A percentile compares a stretch with the other conserved stretches of the same genome.
phyloP scores from a whole-genome alignment of 2,888 invertebrate genomes.

The Junonia oenone region DNA sequence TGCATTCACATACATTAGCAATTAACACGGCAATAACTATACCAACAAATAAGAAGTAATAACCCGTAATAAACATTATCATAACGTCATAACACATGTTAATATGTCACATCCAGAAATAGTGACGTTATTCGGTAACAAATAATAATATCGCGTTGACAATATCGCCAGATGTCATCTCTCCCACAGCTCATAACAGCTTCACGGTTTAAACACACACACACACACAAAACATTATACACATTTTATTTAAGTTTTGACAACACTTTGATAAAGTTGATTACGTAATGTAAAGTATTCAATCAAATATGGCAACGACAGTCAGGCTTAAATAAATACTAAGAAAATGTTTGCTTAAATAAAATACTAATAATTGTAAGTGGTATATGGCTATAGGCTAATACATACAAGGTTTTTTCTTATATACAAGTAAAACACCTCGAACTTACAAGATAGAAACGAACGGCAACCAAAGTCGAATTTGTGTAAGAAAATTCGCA shows the following conservation, averaged over 20 bases:
- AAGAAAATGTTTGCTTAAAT: too few species aligned
- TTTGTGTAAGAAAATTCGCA: too few species aligned
- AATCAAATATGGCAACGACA: too few species aligned
- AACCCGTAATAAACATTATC: background rate
- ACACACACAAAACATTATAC: background rate
- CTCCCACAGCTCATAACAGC: constrained; percentile 39
- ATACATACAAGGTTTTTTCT: background rate
- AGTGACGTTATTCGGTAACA: constrained; percentile 36
- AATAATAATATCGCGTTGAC: constrained; percentile 37
- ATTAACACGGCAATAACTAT: too few species aligned
- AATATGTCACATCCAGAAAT: constrained; percentile 31
- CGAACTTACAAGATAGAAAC: background rate
- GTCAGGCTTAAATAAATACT: too few species aligned
- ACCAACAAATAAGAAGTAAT: too few species aligned
- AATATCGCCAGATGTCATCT: constrained; percentile 44
- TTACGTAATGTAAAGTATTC: background rate
- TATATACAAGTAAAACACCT: too few species aligned
- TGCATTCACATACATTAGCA: too few species aligned
- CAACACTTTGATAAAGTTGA: background rate
- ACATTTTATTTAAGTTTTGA: background rate
- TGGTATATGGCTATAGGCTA: too few species aligned
- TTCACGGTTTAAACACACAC: background rate
- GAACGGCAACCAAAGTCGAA: background rate
- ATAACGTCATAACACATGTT: background rate
- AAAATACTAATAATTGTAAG: too few species aligned